These are phyloP conservation scores for Anoncus sp. DNA, from an alignment of 2,888 invertebrate species.

Conservation along the genomic window DNA sequence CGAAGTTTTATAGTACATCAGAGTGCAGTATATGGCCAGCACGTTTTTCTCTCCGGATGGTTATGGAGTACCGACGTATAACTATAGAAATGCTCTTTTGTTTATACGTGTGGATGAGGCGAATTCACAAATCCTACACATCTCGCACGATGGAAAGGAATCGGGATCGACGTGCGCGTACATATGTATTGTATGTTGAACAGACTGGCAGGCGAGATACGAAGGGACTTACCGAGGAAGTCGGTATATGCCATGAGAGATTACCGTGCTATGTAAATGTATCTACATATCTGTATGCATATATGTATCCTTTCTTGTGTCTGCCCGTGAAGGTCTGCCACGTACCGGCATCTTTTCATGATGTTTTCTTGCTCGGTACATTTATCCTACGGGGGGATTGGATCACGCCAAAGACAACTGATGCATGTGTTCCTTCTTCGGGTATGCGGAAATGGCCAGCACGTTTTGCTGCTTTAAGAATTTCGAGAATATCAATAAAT, in stretches of 20 bases:
- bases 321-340: conserved; percentile 26
- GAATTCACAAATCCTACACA: conserved; percentile 37
- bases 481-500: not conserved
- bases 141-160: conserved; percentile 26
- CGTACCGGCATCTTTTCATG: conserved; percentile 46
- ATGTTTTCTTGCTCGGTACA: conserved; percentile 43
- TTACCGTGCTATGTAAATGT: conserved; percentile 51
- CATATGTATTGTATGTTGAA: conserved; percentile 36
- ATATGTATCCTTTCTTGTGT: conserved; percentile 17
- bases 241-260: conserved; percentile 40
- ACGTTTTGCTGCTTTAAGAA: not conserved
- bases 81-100: conserved; percentile 21
- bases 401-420: conserved; percentile 38
- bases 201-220: conserved; percentile 22
- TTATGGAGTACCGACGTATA: conserved; percentile 38
- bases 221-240: conserved; percentile 36
- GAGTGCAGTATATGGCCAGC: not conserved
- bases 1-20: conserved; percentile 27
- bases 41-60: conserved; percentile 33
- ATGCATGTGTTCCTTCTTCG: conserved; percentile 31
- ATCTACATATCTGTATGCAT: conserved; percentile 12
- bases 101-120: conserved; percentile 38
- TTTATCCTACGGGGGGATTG: conserved; percentile 65
- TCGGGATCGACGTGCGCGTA: conserved; percentile 32
- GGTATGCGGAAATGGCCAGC: conserved; percentile 3